phyloP scores from a whole-genome alignment of 2,888 invertebrate species.

The Clusia tigrina region DNA sequence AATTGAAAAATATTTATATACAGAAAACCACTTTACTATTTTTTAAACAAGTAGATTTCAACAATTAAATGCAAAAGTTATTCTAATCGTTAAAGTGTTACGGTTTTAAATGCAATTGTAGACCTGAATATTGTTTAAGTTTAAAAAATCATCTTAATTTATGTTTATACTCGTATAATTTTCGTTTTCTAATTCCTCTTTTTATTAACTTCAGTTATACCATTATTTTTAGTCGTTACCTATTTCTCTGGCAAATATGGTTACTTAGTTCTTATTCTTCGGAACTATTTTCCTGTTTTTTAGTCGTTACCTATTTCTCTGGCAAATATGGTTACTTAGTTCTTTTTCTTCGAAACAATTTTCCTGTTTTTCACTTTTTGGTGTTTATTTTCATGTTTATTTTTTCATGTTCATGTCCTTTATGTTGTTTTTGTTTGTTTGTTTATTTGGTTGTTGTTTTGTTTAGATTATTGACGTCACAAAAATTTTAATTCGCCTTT shows the following conservation, averaged over 20 bases:
- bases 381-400: slow-evolving; percentile 23
- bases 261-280: slow-evolving; percentile 17
- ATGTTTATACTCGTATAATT: slow-evolving; percentile 23
- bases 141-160: slow-evolving; percentile 24
- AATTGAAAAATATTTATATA: slow-evolving; percentile 22
- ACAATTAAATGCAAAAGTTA: slow-evolving; percentile 23
- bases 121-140: slow-evolving; percentile 52
- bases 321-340: slow-evolving; percentile 12
- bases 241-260: slow-evolving; percentile 9
- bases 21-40: slow-evolving; percentile 39
- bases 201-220: slow-evolving; percentile 27
- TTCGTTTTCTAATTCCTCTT: slow-evolving; percentile 17
- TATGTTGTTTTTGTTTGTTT: slow-evolving; percentile 30
- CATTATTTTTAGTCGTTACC: slow-evolving; percentile 36
- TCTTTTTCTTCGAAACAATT: slow-evolving; percentile 13
- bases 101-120: slow-evolving; percentile 56
- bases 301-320: slow-evolving; percentile 2
- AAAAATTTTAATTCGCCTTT: slow-evolving; percentile 58
- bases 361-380: slow-evolving; percentile 27
- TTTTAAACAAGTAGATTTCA: slow-evolving; percentile 35
- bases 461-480: slow-evolving; percentile 62
- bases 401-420: slow-evolving; percentile 17
- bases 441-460: slow-evolving; percentile 32
- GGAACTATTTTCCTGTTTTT: slow-evolving; percentile 8
- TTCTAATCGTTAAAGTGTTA: slow-evolving; percentile 11